Evolutionary conservation across 2,113 vertebrate species (phyloP).

Genomic region (Donacobius atricapilla): DNA sequence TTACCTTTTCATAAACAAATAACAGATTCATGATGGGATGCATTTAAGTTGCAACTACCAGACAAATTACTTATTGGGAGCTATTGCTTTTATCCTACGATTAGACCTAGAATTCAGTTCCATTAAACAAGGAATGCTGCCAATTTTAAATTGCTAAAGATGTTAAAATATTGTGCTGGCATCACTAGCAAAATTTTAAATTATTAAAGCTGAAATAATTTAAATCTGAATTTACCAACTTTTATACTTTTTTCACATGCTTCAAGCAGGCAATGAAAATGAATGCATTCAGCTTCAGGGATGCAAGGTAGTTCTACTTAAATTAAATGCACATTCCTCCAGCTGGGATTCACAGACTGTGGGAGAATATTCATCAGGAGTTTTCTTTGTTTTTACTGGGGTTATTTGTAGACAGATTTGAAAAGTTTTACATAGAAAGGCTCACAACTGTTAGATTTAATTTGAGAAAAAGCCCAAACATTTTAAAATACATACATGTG

Average conservation of each 20-base stretch:
- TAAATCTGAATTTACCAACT: neutral
- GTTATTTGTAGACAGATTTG: neutral
- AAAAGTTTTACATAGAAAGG: neutral
- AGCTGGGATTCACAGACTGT: neutral
- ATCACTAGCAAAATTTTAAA: neutral
- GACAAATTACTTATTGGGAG: neutral
- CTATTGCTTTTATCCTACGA: neutral
- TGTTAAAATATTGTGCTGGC: neutral
- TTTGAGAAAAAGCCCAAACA: accelerated
- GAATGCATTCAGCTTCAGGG: neutral
- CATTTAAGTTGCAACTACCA: neutral
- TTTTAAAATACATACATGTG: neutral
- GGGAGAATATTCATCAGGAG: neutral
- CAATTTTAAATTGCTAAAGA: neutral
- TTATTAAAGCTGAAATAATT: neutral
- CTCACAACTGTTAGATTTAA: neutral
- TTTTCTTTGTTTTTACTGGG: neutral
- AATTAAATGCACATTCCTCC: neutral
- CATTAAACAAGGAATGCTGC: neutral
- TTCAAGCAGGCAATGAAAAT: neutral
- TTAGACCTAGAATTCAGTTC: neutral
- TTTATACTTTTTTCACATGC: neutral
- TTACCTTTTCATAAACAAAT: neutral
- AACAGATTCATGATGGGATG: neutral
- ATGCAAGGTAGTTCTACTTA: neutral